Conservation (phyloP, 2,888 invertebrate species). For the Stegophylla sp. region DNA sequence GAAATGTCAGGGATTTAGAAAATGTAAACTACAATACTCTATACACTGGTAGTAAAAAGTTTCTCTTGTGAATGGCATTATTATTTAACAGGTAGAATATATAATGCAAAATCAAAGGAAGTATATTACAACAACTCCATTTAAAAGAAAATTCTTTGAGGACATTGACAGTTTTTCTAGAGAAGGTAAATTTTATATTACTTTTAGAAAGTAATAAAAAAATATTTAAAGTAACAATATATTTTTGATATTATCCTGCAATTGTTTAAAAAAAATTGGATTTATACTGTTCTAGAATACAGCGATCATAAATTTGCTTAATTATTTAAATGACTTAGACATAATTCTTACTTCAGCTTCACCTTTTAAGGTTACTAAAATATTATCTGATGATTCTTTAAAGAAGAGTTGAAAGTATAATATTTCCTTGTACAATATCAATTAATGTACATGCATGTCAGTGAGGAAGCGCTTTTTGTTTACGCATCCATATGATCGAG, state of each 20-base stretch:
- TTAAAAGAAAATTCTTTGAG: background rate
- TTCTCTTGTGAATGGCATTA: background rate
- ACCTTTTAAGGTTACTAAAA: background rate
- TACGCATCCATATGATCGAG: no score
- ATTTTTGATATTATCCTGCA: background rate
- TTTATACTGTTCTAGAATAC: background rate
- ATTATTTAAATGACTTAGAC: background rate
- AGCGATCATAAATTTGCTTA: background rate
- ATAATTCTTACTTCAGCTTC: background rate
- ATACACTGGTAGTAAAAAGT: no score
- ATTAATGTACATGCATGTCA: no score
- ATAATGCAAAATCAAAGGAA: background rate
- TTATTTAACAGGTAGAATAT: background rate
- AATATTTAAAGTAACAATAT: background rate
- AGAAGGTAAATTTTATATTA: background rate
- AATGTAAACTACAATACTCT: no score
- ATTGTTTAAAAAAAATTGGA: background rate
- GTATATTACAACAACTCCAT: background rate
- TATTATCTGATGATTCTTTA: background rate
- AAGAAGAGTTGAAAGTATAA: background rate
- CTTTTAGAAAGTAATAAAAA: background rate
- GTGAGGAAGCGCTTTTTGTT: no score
- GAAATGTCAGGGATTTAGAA: no score
- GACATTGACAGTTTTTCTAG: background rate
- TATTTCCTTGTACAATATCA: no score